These are phyloP conservation scores for Clarias batrachus DNA, from an alignment of 2,113 vertebrate species.

Conservation along the genomic window DNA sequence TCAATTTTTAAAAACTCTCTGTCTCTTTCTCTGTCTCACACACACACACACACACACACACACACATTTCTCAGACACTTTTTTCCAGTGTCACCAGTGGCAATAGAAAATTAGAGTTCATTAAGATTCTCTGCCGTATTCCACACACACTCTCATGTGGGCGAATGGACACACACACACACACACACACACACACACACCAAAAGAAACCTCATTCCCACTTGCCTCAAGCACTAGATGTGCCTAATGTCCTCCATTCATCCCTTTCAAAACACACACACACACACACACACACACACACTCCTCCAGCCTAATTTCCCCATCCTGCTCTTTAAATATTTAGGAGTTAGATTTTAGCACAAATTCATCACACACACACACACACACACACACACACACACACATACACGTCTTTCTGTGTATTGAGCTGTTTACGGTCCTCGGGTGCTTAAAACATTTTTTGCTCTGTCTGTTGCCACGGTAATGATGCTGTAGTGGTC, in stretches of 20 bases:
- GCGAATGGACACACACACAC: constrained; percentile 3
- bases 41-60: neutral
- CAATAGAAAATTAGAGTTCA: constrained; percentile 26
- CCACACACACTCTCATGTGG: constrained; percentile 3
- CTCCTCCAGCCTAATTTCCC: constrained; percentile 21
- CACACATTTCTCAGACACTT: neutral
- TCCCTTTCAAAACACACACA: constrained; percentile 35
- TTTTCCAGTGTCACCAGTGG: constrained; percentile 7
- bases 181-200: constrained; percentile 15
- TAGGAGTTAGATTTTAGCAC: constrained; percentile 67
- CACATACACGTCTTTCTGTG: constrained; percentile 40
- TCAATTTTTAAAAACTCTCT: neutral
- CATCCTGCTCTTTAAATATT: constrained; percentile 71
- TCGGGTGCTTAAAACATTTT: neutral
- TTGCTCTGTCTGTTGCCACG: neutral
- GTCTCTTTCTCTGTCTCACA: neutral
- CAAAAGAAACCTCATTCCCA: constrained; percentile 22
- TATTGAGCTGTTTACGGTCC: neutral
- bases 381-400: constrained; percentile 56
- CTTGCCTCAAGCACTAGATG: constrained; percentile 48
- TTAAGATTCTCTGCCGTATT: constrained; percentile 34
- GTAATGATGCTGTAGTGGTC: neutral
- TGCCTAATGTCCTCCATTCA: constrained; percentile 65
- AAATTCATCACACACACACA: constrained; percentile 62
- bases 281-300: constrained; percentile 21